A percentile compares a stretch with the other conserved stretches of the same genome.
These are phyloP conservation scores for Maniola jurtina DNA, from an alignment of 1,140 invertebrate genomes.

Conservation along the genomic window DNA sequence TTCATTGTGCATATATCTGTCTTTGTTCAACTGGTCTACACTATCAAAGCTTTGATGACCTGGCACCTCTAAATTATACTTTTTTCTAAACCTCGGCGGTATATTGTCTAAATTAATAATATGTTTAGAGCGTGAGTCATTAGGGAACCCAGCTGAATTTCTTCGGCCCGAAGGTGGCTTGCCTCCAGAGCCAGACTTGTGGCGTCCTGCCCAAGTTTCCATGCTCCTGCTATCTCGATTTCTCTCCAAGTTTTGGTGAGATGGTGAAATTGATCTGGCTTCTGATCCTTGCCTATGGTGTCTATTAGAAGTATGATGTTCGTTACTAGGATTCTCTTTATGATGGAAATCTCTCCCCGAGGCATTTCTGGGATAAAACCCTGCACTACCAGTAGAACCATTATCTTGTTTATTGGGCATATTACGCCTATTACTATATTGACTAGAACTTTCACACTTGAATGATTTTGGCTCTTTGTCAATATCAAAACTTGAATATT, in stretches of 20 bases:
- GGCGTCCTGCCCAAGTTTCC: conserved; percentile 68
- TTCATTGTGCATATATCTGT: conserved; percentile 48
- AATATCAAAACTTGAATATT: conserved; percentile 49
- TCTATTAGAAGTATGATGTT: conserved; percentile 62
- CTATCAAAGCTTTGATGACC: conserved; percentile 69
- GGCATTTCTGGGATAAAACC: conserved; percentile 51
- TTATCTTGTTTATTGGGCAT: conserved; percentile 58
- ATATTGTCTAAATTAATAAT: conserved; percentile 72
- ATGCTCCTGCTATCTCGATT: conserved; percentile 76
- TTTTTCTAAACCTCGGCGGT: conserved; percentile 76
- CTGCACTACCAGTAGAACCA: conserved; percentile 45
- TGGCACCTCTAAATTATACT: conserved; percentile 68
- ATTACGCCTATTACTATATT: conserved; percentile 54
- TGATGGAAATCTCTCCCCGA: conserved; percentile 54
- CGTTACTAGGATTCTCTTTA: conserved; percentile 54
- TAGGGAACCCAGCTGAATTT: conserved; percentile 68
- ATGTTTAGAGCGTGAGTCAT: conserved; percentile 57
- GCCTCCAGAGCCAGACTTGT: conserved; percentile 61
- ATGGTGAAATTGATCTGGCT: conserved; percentile 70
- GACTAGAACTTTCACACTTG: conserved; percentile 71
- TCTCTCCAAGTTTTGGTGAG: conserved; percentile 57
- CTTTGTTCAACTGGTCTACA: conserved; percentile 61
- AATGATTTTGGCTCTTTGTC: conserved; percentile 52
- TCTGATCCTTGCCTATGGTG: conserved; percentile 70
- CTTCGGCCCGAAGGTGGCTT: conserved; percentile 75